Conservation (phyloP, 2,113 vertebrate species). For the Xyliphius kryptos region DNA sequence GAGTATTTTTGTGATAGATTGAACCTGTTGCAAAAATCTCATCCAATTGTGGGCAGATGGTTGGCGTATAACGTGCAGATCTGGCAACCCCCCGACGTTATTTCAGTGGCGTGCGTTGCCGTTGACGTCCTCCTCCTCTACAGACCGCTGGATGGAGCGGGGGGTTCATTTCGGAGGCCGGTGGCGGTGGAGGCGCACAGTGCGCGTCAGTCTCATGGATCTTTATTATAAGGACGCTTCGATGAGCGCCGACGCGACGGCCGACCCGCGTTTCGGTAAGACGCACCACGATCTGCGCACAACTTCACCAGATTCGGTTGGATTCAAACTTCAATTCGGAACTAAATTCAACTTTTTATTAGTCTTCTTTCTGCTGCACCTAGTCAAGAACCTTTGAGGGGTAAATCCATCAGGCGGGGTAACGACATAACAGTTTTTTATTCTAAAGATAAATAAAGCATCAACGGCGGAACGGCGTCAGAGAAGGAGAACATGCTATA, state of each 20-base stretch:
- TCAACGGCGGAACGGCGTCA: too few species aligned
- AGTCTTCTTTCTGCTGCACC: too few species aligned
- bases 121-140: background rate
- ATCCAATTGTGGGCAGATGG: background rate
- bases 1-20: too few species aligned
- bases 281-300: background rate
- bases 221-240: background rate
- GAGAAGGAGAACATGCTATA: too few species aligned
- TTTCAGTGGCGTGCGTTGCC: constrained; percentile 1
- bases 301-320: background rate
- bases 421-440: too few species aligned
- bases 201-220: background rate
- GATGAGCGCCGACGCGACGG: constrained; percentile 8
- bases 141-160: background rate
- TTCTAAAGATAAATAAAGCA: too few species aligned
- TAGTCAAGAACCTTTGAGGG: too few species aligned
- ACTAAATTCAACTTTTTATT: too few species aligned
- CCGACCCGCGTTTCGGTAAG: constrained; percentile 16
- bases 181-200: constrained; percentile 1
- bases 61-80: background rate
- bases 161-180: constrained; percentile 2
- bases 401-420: too few species aligned
- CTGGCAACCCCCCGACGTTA: background rate
- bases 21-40: too few species aligned
- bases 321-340: background rate